These are phyloP conservation scores for Pseudobourletiella spinata DNA, from an alignment of 1,140 invertebrate genomes.

Conservation along the genomic window DNA sequence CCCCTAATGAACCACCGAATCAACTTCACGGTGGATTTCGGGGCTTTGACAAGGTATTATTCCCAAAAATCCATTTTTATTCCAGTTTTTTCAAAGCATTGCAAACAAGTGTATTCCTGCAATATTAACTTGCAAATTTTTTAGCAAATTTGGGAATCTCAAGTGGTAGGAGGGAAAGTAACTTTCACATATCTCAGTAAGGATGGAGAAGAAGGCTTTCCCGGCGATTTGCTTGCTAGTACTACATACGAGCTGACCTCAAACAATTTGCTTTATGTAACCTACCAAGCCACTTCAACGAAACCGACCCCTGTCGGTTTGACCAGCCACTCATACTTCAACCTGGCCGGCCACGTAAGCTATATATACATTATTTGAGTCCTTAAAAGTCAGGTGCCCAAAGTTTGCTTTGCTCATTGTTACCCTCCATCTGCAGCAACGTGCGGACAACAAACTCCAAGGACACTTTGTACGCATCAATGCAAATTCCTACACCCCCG, in stretches of 20 bases:
- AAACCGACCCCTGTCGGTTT: conserved; percentile 77
- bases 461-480: conserved; percentile 65
- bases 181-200: conserved; percentile 58
- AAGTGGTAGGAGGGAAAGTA: conserved; percentile 45
- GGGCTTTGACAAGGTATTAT: no score
- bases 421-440: conserved; percentile 40
- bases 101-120: no score
- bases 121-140: no score
- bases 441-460: conserved; percentile 50
- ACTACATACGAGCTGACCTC: conserved; percentile 61
- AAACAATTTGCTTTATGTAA: conserved; percentile 59
- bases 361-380: background rate
- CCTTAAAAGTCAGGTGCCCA: background rate
- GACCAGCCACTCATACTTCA: conserved; percentile 90
- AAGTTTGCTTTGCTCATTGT: background rate
- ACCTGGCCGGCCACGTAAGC: conserved; percentile 69
- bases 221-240: conserved; percentile 58
- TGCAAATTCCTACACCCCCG: conserved; percentile 65
- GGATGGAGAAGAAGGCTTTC: conserved; percentile 79
- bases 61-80: no score
- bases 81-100: no score
- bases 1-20: no score
- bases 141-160: conserved; percentile 42
- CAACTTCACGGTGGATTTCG: no score
- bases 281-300: conserved; percentile 60